These are phyloP conservation scores for Melanotaenia boesemani DNA, from an alignment of 2,797 vertebrate species.

Conservation along the genomic window DNA sequence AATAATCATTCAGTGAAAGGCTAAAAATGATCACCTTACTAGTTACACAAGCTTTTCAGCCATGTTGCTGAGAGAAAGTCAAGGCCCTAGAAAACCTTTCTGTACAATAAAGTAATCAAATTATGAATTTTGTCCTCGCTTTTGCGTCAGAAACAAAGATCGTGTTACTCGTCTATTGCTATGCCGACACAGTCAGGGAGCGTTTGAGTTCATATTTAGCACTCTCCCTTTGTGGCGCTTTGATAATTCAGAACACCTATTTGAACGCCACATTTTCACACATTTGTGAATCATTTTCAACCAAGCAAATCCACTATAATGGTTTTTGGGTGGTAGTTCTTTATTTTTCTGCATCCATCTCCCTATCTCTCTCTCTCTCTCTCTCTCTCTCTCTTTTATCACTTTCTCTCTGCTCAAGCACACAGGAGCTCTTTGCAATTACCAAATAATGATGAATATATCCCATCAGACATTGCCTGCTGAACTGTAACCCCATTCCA, in stretches of 20 bases:
- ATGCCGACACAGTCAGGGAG: slow-evolving; percentile 70
- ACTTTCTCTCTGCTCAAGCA: slow-evolving; percentile 51
- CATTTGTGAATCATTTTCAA: slow-evolving; percentile 70
- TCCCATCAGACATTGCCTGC: slow-evolving; percentile 79
- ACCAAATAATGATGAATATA: slow-evolving; percentile 83
- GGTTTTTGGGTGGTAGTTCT: slow-evolving; percentile 49
- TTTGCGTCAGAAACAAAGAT: slow-evolving; percentile 23
- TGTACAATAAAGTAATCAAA: slow-evolving; percentile 10
- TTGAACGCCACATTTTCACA: slow-evolving; percentile 76
- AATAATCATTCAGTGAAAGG: slow-evolving; percentile 13
- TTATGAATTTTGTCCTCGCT: not conserved
- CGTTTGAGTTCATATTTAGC: slow-evolving; percentile 65
- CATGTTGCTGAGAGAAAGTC: slow-evolving; percentile 11
- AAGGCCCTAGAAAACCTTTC: slow-evolving; percentile 22
- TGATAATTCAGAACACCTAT: slow-evolving; percentile 73
- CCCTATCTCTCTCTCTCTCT: slow-evolving; percentile 32
- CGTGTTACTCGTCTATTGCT: slow-evolving; percentile 44
- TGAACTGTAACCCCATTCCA: slow-evolving; percentile 77
- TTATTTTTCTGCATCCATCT: slow-evolving; percentile 44
- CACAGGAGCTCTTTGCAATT: slow-evolving; percentile 72
- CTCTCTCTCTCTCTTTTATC: slow-evolving; percentile 22
- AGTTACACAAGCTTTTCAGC: slow-evolving; percentile 29
- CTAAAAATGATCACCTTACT: slow-evolving; percentile 25
- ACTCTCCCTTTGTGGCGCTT: slow-evolving; percentile 62
- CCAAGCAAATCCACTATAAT: slow-evolving; percentile 62